phyloP scores from a whole-genome alignment of 1,140 invertebrate species.

The Sarcophaga bullata region DNA sequence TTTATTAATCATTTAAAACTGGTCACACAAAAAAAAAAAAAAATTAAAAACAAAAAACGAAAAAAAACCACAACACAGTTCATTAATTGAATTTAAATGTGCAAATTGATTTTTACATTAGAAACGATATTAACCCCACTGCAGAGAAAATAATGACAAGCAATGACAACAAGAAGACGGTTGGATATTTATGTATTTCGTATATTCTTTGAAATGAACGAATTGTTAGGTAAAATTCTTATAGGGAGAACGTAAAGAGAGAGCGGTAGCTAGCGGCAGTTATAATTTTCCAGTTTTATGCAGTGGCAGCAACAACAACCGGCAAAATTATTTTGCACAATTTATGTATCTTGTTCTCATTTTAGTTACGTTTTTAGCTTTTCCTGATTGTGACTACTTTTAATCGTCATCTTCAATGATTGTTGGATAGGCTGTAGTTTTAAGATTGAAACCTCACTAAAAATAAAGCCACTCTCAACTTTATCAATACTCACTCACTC shows the following conservation, averaged over 20 bases:
- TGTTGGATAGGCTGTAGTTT: neutral
- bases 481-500: neutral
- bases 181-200: too few relatives aligned
- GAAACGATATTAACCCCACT: too few relatives aligned
- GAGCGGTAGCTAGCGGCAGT: neutral
- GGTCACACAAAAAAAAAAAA: neutral
- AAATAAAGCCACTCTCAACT: neutral
- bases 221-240: too few relatives aligned
- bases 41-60: neutral
- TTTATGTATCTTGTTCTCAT: neutral
- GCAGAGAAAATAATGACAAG: too few relatives aligned
- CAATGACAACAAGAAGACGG: too few relatives aligned
- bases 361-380: neutral
- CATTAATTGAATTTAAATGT: slow-evolving; percentile 12
- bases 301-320: slow-evolving; percentile 32
- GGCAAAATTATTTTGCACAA: slow-evolving; percentile 31
- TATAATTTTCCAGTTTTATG: slow-evolving; percentile 8
- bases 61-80: neutral
- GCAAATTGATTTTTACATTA: slow-evolving; percentile 2
- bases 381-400: neutral
- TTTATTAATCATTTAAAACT: too few relatives aligned
- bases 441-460: neutral
- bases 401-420: neutral
- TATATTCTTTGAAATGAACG: too few relatives aligned
- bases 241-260: neutral